phyloP scores from a whole-genome alignment of 2,113 vertebrate genomes.

The Elephantulus edwardii region DNA sequence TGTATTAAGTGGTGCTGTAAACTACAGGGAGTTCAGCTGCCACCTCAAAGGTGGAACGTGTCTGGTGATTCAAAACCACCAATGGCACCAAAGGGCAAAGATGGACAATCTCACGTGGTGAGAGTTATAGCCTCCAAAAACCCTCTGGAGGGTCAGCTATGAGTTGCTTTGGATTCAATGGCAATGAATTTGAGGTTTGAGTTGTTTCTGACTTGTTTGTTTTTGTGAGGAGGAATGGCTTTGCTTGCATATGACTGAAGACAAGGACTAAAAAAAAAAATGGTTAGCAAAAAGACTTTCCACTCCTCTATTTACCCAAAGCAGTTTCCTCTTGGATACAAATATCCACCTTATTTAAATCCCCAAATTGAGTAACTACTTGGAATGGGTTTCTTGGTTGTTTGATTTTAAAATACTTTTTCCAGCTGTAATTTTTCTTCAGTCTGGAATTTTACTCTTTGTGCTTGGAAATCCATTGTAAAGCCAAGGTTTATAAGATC shows the following conservation, averaged over 20 bases:
- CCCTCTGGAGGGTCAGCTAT: no score
- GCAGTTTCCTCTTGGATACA: constrained; percentile 52
- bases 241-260: neutral
- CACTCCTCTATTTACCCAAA: constrained; percentile 35
- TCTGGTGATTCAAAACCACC: no score
- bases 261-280: neutral
- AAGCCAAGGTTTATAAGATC: constrained; percentile 58
- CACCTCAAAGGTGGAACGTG: no score
- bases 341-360: constrained; percentile 61
- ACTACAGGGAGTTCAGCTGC: no score
- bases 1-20: neutral
- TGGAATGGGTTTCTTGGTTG: constrained; percentile 56
- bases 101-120: no score
- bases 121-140: no score
- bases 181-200: neutral
- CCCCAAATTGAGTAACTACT: constrained; percentile 64
- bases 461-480: constrained; percentile 60
- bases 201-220: neutral
- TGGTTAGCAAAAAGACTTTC: constrained; percentile 38
- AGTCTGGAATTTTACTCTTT: constrained; percentile 67
- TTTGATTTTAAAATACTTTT: constrained; percentile 57
- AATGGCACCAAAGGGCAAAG: no score
- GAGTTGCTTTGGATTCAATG: no score
- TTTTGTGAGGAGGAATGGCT: neutral
- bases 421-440: constrained; percentile 70